Evolutionary conservation across 1,140 invertebrate genomes (phyloP), one percentile per base, ranked within the genome.

Genomic region (Macrocentrus cingulum): DNA sequence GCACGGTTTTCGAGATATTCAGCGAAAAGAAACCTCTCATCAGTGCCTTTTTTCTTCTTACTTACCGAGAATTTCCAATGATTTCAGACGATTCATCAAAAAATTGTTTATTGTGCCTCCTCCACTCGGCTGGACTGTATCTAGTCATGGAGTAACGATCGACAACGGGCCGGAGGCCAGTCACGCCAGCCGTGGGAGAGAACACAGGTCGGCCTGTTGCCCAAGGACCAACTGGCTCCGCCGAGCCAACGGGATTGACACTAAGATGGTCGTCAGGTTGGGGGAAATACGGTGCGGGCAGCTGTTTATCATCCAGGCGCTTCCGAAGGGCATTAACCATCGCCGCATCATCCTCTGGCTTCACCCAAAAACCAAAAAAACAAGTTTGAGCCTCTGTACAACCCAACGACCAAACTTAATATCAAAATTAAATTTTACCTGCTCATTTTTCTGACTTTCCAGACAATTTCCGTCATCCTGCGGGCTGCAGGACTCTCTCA

Each of bases 131-230:
- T 1, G 85, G 77, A 52, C 86, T 88, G 66, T 83, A 88, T 56
- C 84, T 80, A 8, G 88, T 87, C 15, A 90, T 81, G 0, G 88
- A 87, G 68, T 91, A 90, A 66, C 86, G 87, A 74, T 89, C 87
- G 0, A 87, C 87, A 0, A 84, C 81, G 0, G 88, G 88, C 60
- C 88, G 80, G 0, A 87, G 83, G 1, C 88, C 88, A 1, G 88
- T 90, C 57, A 89, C 74, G 3, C 81, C 85, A 15, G 77, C 82
- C 20, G 85, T 74, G 1, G 87, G 86, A 29, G 84, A 85, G 83
- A 86, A 90, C 69, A 88, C 85, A 0, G 87, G 81, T 49, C 85
- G 82, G 5, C 87, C 88, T 1, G 87, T 85, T 1, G 84, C 86
- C 76, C 87, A 89, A 9, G 87, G 86, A 29, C 85, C 88, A 15